Conservation (phyloP, 2,797 vertebrate species). For the Neosilurus hyrtlii region DNA sequence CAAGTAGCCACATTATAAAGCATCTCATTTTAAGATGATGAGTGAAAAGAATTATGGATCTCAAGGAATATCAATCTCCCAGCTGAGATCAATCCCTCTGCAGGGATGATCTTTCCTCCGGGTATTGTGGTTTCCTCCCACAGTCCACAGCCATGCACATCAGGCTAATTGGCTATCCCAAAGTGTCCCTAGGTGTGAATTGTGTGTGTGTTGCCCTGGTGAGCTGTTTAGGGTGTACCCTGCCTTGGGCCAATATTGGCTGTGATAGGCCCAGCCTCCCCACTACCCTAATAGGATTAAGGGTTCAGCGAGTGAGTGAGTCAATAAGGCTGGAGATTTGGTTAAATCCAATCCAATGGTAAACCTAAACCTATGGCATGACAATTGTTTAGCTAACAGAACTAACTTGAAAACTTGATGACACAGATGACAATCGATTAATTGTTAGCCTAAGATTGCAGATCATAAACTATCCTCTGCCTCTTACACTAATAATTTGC, state of each 20-base stretch:
- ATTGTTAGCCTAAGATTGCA: not conserved
- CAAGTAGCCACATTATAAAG: not conserved
- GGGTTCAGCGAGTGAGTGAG: not conserved
- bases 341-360: not conserved
- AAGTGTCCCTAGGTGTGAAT: too few relatives aligned
- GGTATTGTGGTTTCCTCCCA: too few relatives aligned
- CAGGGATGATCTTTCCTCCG: not conserved
- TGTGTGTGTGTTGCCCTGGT: too few relatives aligned
- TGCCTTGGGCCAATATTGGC: too few relatives aligned
- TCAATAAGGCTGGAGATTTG: not conserved
- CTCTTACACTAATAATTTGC: not conserved
- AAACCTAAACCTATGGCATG: not conserved
- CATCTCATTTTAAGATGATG: too few relatives aligned
- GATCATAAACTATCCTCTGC: not conserved
- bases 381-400: not conserved
- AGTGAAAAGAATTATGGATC: too few relatives aligned
- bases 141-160: too few relatives aligned
- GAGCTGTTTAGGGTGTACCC: too few relatives aligned
- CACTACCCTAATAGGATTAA: too few relatives aligned
- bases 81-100: not conserved
- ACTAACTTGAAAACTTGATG: not conserved
- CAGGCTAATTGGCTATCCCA: too few relatives aligned
- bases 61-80: too few relatives aligned
- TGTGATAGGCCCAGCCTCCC: too few relatives aligned
- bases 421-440: not conserved